These are phyloP conservation scores for Chloroceryle amazona DNA, from an alignment of 2,797 vertebrate genomes.

Conservation along the genomic window DNA sequence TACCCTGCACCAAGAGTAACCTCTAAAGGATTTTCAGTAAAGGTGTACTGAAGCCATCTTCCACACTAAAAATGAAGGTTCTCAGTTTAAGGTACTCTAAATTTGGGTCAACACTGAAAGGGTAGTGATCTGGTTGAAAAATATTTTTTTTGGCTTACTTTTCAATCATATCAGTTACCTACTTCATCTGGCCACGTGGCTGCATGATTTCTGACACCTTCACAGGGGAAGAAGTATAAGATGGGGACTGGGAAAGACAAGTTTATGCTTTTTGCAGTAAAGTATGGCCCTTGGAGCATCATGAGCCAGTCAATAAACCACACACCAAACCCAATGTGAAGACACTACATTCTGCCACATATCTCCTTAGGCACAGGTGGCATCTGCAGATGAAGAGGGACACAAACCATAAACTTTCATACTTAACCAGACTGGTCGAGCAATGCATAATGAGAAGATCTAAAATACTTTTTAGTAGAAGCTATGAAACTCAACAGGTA, in stretches of 20 bases:
- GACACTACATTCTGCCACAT: background rate
- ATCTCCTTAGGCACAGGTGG: background rate
- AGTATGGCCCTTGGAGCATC: background rate
- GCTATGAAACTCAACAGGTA: background rate
- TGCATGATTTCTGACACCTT: background rate
- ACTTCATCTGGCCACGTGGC: background rate
- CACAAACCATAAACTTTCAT: background rate
- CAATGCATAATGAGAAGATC: background rate
- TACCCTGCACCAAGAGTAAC: background rate
- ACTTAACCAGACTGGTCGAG: background rate
- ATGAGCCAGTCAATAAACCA: background rate
- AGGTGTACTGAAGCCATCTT: background rate
- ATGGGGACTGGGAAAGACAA: background rate
- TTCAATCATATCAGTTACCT: background rate
- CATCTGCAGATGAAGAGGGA: background rate
- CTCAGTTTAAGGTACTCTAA: background rate
- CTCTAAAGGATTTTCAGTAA: background rate
- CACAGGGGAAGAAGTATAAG: background rate
- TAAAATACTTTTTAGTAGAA: background rate
- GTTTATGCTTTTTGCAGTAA: background rate
- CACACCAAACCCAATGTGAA: background rate
- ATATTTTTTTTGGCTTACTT: rapidly evolving
- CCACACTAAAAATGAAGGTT: background rate
- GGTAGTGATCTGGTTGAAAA: background rate
- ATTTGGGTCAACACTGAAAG: background rate